These are phyloP conservation scores for Eupeodes corollae DNA, from an alignment of 1,140 invertebrate species.

Conservation along the genomic window DNA sequence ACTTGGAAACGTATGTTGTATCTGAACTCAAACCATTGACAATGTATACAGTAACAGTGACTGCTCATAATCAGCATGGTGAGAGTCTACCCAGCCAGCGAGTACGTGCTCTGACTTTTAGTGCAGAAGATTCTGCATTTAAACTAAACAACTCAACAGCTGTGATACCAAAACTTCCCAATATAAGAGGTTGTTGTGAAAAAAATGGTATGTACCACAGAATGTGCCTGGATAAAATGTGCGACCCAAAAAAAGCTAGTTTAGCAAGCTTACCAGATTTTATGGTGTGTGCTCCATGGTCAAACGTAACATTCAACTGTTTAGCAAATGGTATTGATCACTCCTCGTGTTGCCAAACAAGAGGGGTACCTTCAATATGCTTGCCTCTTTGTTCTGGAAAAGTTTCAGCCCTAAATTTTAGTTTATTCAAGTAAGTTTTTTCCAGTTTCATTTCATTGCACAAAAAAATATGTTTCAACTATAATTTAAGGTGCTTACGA, in stretches of 20 bases:
- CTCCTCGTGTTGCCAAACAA: constrained; percentile 61
- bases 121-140: constrained; percentile 5
- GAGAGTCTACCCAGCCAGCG: constrained; percentile 59
- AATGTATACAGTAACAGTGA: constrained; percentile 69
- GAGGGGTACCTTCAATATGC: constrained; percentile 61
- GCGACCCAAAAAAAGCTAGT: constrained; percentile 56
- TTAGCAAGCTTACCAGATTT: constrained; percentile 54
- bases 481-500: constrained; percentile 52
- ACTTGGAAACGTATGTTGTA: no score
- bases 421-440: constrained; percentile 59
- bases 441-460: no score
- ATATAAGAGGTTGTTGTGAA: constrained; percentile 59
- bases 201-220: constrained; percentile 58
- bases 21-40: constrained; percentile 55
- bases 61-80: constrained; percentile 59
- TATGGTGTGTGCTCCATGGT: constrained; percentile 79
- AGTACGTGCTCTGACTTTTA: constrained; percentile 39
- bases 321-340: constrained; percentile 70
- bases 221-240: constrained; percentile 64
- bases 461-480: no score
- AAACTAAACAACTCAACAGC: constrained; percentile 21
- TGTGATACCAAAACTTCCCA: constrained; percentile 44
- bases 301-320: constrained; percentile 63
- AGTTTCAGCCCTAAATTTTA: constrained; percentile 64
- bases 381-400: constrained; percentile 65